Conservation (phyloP, 2,113 vertebrate genomes). For the Cygnus buccinator region DNA sequence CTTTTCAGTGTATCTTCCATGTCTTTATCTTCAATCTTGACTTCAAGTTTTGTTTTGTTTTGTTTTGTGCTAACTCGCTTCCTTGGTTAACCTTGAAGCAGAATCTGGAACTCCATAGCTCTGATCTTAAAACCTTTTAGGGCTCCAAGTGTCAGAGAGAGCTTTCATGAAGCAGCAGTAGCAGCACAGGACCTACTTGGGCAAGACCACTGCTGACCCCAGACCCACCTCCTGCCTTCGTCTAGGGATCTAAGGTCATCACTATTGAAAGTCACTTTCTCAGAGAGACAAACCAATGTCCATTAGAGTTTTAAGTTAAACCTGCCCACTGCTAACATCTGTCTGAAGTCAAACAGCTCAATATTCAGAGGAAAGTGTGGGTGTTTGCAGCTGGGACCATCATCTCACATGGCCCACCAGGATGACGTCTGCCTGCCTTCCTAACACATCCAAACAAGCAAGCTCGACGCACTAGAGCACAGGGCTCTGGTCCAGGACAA, state of each 20-base stretch:
- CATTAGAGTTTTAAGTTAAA: background rate
- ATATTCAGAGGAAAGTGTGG: background rate
- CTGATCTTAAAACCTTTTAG: background rate
- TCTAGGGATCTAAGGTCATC: background rate
- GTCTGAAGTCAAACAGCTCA: background rate
- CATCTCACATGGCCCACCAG: fast-evolving
- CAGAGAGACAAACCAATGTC: background rate
- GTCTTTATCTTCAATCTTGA: background rate
- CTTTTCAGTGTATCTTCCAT: background rate
- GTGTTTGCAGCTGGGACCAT: background rate
- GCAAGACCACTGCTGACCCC: background rate
- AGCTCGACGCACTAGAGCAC: background rate
- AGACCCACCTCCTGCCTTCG: background rate
- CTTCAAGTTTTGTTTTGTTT: background rate
- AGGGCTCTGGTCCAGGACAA: background rate
- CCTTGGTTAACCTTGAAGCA: background rate
- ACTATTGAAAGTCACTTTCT: background rate
- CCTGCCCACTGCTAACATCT: background rate
- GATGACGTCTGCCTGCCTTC: background rate
- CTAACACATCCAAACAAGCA: background rate
- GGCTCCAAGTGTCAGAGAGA: background rate
- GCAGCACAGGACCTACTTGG: background rate
- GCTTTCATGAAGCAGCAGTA: background rate
- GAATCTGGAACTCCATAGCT: background rate
- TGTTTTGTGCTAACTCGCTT: background rate